These are phyloP conservation scores for Chrysaora quinquecirrha DNA, from an alignment of 30 jellyfish, hydroid and myxozoan genomes.

Conservation along the genomic window DNA sequence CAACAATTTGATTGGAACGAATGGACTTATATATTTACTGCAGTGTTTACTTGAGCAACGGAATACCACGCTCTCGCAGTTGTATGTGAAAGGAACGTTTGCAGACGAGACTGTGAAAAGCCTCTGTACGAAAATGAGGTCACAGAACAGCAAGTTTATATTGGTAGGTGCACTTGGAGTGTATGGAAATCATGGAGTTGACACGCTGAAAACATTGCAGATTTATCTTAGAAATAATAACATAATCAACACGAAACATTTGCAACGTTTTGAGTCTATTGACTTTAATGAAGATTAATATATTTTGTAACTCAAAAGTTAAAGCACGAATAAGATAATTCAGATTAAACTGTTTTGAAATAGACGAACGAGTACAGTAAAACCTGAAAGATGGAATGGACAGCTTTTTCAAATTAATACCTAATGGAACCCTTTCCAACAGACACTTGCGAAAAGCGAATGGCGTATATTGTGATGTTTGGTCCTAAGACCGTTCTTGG, in stretches of 20 bases:
- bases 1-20: constrained; percentile 60
- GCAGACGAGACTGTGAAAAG: constrained; percentile 50
- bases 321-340: too few relatives aligned
- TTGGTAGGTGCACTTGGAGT: constrained; percentile 45
- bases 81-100: constrained; percentile 58
- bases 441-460: too few relatives aligned
- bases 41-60: constrained; percentile 26
- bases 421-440: too few relatives aligned
- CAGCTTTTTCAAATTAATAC: too few relatives aligned
- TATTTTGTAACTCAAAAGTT: too few relatives aligned
- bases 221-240: constrained; percentile 41
- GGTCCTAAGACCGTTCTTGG: too few relatives aligned
- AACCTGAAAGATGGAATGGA: too few relatives aligned
- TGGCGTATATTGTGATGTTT: too few relatives aligned
- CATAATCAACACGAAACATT: constrained; percentile 10
- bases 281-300: not conserved
- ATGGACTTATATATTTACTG: constrained; percentile 48
- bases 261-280: constrained; percentile 2
- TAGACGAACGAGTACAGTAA: too few relatives aligned
- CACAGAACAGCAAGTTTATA: constrained; percentile 24
- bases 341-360: too few relatives aligned
- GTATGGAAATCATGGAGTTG: constrained; percentile 7
- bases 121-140: constrained; percentile 11
- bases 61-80: constrained; percentile 38
- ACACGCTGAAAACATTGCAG: constrained; percentile 38